These are phyloP conservation scores for Eurois occulta DNA, from an alignment of 2,888 invertebrate species.

Conservation along the genomic window DNA sequence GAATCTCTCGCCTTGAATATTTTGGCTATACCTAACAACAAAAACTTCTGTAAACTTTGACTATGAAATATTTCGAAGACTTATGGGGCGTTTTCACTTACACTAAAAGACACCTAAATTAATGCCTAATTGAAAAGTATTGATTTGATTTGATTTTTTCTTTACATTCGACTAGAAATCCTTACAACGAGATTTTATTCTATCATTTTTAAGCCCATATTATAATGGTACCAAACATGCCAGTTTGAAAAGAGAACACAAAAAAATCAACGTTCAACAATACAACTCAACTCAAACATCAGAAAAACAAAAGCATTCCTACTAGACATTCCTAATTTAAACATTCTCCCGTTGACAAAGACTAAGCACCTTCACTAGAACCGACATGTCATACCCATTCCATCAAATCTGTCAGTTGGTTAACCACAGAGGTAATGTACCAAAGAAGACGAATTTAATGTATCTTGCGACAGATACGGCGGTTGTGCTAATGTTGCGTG, in stretches of 20 bases:
- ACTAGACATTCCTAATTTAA: constrained; percentile 48
- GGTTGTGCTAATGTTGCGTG: constrained; percentile 80
- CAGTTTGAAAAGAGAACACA: neutral
- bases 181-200: neutral
- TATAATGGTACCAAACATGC: neutral
- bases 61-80: neutral
- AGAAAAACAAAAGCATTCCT: constrained; percentile 48
- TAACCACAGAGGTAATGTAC: constrained; percentile 76
- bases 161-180: neutral
- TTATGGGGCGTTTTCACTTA: neutral
- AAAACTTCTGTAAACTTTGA: neutral
- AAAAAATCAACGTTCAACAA: neutral
- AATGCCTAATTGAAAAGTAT: neutral
- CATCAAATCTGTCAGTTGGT: constrained; percentile 60
- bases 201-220: neutral
- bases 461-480: constrained; percentile 67
- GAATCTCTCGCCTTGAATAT: neutral
- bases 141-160: neutral
- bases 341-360: constrained; percentile 38
- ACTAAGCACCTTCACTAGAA: constrained; percentile 48
- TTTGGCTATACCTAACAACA: too few relatives aligned
- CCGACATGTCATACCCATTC: constrained; percentile 45
- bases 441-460: constrained; percentile 77
- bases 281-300: constrained; percentile 15
- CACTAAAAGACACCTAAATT: neutral